Conservation (phyloP, 2,797 vertebrate species). For the Florisuga fusca region DNA sequence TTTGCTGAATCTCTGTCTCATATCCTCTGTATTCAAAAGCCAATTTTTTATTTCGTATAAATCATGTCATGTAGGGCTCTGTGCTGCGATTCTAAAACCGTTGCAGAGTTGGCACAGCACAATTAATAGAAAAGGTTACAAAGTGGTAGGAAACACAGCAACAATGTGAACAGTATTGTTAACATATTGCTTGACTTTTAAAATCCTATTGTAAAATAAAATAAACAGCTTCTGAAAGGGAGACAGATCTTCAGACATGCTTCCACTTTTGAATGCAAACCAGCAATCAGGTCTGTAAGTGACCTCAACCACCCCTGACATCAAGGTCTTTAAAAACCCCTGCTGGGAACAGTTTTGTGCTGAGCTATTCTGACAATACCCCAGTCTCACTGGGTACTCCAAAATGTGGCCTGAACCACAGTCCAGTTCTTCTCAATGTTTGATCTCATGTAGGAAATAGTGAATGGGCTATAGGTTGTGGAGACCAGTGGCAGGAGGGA, state of each 20-base stretch:
- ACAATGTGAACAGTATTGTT: not conserved
- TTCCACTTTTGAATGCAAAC: not conserved
- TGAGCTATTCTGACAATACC: not conserved
- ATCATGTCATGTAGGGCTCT: not conserved
- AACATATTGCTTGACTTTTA: not conserved
- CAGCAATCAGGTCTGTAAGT: not conserved
- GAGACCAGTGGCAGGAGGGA: not conserved
- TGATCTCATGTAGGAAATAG: not conserved
- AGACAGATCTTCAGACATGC: not conserved
- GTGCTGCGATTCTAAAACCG: not conserved
- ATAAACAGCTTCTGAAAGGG: conserved; percentile 1
- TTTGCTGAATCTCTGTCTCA: conserved; percentile 45
- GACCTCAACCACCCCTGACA: conserved; percentile 13
- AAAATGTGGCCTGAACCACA: not conserved
- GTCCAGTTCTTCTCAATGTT: not conserved
- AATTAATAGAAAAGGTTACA: not conserved
- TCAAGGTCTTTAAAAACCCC: not conserved
- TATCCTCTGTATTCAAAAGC: conserved; percentile 45
- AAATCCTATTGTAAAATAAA: conserved; percentile 25
- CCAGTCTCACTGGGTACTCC: not conserved
- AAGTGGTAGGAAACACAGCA: not conserved
- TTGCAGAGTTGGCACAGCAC: not conserved
- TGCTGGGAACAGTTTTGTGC: not conserved
- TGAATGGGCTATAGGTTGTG: not conserved
- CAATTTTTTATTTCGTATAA: conserved; percentile 19